Percentiles rank a stretch among this genome's conserved stretches.
Conservation (phyloP, 2,113 vertebrate species). For the Myocastor coypus region DNA sequence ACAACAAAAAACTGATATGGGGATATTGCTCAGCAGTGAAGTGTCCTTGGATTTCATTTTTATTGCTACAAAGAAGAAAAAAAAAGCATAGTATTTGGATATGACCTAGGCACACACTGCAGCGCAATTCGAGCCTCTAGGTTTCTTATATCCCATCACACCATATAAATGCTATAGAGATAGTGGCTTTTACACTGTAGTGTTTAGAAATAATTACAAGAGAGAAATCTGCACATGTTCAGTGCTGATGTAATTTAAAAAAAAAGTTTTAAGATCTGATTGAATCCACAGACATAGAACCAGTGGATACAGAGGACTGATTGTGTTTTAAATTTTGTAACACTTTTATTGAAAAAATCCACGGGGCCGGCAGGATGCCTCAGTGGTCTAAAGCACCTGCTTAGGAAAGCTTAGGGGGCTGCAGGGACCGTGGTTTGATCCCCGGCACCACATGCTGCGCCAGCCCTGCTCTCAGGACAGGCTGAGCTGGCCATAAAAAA, state of each 20-base stretch:
- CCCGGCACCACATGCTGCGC: too few relatives aligned
- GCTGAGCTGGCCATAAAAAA: too few relatives aligned
- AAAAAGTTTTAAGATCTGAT: neutral
- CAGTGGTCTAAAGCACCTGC: too few relatives aligned
- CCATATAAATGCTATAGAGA: neutral
- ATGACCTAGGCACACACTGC: neutral
- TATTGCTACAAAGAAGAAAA: neutral
- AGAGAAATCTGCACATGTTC: neutral
- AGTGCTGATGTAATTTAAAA: neutral
- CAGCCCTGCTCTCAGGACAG: too few relatives aligned
- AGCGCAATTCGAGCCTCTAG: neutral
- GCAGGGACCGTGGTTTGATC: neutral
- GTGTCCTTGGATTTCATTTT: neutral
- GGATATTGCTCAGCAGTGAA: neutral
- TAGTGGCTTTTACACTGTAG: neutral
- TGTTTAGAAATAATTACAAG: neutral
- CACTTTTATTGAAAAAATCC: too few relatives aligned
- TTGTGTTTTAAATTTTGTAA: conserved; percentile 14
- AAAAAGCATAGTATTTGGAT: neutral
- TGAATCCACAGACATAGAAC: neutral
- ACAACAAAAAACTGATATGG: neutral
- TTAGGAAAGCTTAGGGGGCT: too few relatives aligned
- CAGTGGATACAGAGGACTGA: neutral
- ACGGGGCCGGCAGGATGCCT: too few relatives aligned
- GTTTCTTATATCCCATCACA: neutral